phyloP scores from a whole-genome alignment of 2,797 vertebrate genomes.

The Ceryle rudis region DNA sequence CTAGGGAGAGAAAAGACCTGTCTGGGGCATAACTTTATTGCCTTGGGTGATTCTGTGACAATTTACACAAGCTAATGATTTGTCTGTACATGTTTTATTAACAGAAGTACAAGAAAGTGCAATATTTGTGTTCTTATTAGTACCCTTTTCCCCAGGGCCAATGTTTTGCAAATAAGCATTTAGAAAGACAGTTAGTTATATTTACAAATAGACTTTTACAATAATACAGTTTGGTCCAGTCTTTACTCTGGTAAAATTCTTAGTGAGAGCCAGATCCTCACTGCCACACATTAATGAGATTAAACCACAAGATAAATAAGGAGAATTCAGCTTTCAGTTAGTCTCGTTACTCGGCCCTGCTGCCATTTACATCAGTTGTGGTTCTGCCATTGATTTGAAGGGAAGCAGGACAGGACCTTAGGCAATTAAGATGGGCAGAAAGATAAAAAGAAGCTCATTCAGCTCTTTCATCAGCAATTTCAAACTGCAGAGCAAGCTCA shows the following conservation, averaged over 20 bases:
- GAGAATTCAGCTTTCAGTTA: conserved; percentile 1
- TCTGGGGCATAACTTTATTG: neutral
- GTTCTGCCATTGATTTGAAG: neutral
- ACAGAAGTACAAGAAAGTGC: neutral
- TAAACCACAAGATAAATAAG: neutral
- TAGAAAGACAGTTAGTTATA: neutral
- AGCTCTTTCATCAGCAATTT: neutral
- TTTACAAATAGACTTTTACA: neutral
- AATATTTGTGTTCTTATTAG: neutral
- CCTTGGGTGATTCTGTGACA: neutral
- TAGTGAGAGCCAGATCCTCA: neutral
- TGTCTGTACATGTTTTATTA: neutral
- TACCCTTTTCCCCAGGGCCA: neutral
- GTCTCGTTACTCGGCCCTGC: neutral
- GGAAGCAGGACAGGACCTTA: neutral
- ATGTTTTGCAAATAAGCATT: neutral
- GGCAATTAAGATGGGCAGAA: neutral
- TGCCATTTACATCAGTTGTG: neutral
- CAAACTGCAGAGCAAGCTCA: neutral
- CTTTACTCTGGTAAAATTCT: neutral
- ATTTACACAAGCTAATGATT: neutral
- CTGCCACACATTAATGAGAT: neutral
- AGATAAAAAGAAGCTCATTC: neutral
- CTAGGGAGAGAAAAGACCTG: neutral
- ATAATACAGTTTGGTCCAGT: neutral